Base-by-base conservation (phyloP, 1,140 invertebrate species). In the Drosophila oshimai region DNA sequence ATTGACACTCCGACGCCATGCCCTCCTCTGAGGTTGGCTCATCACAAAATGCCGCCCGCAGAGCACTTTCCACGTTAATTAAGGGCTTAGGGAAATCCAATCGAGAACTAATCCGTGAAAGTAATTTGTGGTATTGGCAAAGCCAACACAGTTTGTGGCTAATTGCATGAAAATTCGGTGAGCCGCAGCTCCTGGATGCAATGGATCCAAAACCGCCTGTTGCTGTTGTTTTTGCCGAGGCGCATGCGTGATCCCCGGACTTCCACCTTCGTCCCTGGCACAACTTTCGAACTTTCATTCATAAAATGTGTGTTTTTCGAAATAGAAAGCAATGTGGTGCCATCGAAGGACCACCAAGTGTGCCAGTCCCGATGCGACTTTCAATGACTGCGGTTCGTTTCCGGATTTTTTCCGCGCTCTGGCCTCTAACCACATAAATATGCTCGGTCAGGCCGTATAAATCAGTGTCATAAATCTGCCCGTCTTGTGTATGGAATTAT, bases 381-480 rank as follows among this genome's bases (percentile, higher is more conserved):
- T 86, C 81, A 71, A 62, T 46, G 54, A 37, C 46, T 49, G 37
- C 72, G 60, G 55, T 81, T 58, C 44, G 29, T 5, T 29, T 3
- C 18, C 28, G 24, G 7, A 67, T 20, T 6, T 0, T 15, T 31
- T 10, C 6, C 6, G 24, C 50, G 20, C 9, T 45, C 29, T 13
- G 12, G 54, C n/a, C n/a, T n/a, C n/a, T n/a, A n/a, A 12, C 36
- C 24, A 15, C 15, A 55, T 51, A 62, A 64, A 73, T 54, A 68
- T 50, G 49, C 15, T 5, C 41, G 34, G 39, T 41, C 50, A 33
- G 70, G 62, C 39, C 74, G 58, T 42, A 84, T 84, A 84, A 84
- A 84, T 84, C 80, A 86, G 60, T 87, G 80, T 84, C 80, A 84
- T 84, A 84, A 84, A 86, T 84, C 67, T 80, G 75, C 72, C 42